Evolutionary conservation across 2,888 invertebrate genomes (phyloP).

Genomic region (Uloborus plumipes): DNA sequence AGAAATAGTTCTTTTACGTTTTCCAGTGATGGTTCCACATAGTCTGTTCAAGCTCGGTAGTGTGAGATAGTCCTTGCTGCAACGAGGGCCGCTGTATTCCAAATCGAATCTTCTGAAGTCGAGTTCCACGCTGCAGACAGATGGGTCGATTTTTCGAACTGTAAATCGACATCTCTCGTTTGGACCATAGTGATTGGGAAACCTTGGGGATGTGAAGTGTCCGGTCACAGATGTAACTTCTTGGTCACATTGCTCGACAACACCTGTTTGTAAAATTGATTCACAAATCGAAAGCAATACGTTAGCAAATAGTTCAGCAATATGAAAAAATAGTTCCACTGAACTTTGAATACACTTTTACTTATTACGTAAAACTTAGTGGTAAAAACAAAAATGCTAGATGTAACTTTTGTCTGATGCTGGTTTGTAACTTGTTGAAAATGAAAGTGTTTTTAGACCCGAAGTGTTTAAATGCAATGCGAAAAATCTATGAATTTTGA

Average conservation of each 20-base stretch:
- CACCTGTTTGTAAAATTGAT: background rate
- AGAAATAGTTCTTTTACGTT: constrained; percentile 30
- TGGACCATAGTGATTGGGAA: constrained; percentile 58
- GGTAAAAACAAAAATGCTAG: too few relatives aligned
- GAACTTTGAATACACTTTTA: too few relatives aligned
- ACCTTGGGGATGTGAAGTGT: constrained; percentile 54
- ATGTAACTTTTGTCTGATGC: too few relatives aligned
- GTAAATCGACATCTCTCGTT: constrained; percentile 61
- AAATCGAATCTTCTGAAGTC: constrained; percentile 64
- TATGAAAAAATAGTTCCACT: too few relatives aligned
- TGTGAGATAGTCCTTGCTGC: constrained; percentile 65
- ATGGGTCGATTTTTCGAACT: constrained; percentile 61
- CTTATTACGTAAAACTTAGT: too few relatives aligned
- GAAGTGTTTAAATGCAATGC: too few relatives aligned
- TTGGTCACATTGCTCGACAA: constrained; percentile 46
- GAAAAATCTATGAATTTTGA: too few relatives aligned
- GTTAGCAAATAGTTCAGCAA: too few relatives aligned
- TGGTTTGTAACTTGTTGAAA: too few relatives aligned
- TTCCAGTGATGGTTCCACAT: constrained; percentile 62
- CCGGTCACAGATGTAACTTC: constrained; percentile 55
- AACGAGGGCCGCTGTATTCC: constrained; percentile 51
- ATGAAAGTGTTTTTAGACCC: too few relatives aligned
- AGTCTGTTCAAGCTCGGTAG: constrained; percentile 62
- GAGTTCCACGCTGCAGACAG: constrained; percentile 64
- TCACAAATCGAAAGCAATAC: background rate